Evolutionary conservation across 2,888 invertebrate genomes (phyloP), one percentile per base, ranked within the genome.

Genomic region (Lithophane ornitopus): DNA sequence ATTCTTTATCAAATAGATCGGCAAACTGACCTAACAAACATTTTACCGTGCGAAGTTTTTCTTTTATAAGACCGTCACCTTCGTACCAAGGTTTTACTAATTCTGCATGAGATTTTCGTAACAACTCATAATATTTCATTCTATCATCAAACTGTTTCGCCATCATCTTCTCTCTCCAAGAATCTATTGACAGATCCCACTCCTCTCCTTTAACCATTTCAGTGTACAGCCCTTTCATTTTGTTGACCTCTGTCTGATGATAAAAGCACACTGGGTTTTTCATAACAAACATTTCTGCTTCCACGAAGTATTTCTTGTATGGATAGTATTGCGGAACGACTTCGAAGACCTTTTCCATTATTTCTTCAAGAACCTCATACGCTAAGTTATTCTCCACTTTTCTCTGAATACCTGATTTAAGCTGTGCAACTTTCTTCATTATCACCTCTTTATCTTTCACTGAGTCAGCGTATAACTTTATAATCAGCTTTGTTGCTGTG

Each of bases 191-290:
- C 11, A 96, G 84, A 75, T 96, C 94, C 96, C 96, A 96, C 19
- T 68, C 11, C 59, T 90, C 74, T 1, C 80, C 86, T 1, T 89
- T 87, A 8, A 67, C 81, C 93, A 96, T 94, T 86, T 95, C 94
- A 14, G 79, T 81, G 67, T 93, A 96, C 7, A 90, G 52, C 8
- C 90, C 89, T 69, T 91, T 93, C 91, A 96, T 91, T 85, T 92
- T 92, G 46, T 80, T 76, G 0, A 96, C 94, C 85, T 95, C 94
- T 14, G 95, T 94, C 84, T 96, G 96, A 81, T 96, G 96, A 81
- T 96, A 96, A 76, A 90, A 96, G 71, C 94, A 95, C 49, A 95
- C 92, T 2, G 95, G 94, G 85, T 96, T 96, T 81, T 94, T 96
- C 93, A 95, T 92, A 7, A 93, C 82, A 89, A 96, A 96, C 19